Conservation (phyloP, 2,113 vertebrate species). For the Indri indri region DNA sequence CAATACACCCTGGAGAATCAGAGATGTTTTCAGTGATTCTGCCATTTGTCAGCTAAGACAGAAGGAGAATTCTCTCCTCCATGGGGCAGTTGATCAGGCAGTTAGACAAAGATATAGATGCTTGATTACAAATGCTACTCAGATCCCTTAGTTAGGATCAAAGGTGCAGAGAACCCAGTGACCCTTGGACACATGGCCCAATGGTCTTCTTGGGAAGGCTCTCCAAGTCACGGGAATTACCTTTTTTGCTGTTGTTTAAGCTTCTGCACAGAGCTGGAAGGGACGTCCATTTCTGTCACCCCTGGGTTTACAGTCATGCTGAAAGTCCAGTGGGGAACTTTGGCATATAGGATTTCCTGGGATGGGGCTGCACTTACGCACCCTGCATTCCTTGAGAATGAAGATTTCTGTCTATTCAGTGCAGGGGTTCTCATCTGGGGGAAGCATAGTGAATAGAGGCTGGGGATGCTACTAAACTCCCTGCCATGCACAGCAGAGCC, state of each 20-base stretch:
- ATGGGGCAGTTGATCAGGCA: background rate
- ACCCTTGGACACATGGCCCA: background rate
- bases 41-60: too few relatives aligned
- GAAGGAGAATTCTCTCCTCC: too few relatives aligned
- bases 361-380: accelerated
- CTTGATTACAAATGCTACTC: background rate
- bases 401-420: background rate
- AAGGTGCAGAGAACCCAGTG: background rate
- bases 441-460: background rate
- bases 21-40: background rate
- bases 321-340: background rate
- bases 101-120: background rate
- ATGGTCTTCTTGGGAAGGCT: background rate
- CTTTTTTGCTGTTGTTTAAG: background rate
- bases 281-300: background rate
- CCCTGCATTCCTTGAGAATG: background rate
- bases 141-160: background rate
- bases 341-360: background rate
- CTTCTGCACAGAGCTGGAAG: background rate
- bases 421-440: background rate
- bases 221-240: background rate
- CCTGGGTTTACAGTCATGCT: background rate
- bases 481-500: background rate
- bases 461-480: background rate
- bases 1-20: too few relatives aligned